phyloP scores from a whole-genome alignment of 2,888 invertebrate genomes.

The Rhagonycha fulva region DNA sequence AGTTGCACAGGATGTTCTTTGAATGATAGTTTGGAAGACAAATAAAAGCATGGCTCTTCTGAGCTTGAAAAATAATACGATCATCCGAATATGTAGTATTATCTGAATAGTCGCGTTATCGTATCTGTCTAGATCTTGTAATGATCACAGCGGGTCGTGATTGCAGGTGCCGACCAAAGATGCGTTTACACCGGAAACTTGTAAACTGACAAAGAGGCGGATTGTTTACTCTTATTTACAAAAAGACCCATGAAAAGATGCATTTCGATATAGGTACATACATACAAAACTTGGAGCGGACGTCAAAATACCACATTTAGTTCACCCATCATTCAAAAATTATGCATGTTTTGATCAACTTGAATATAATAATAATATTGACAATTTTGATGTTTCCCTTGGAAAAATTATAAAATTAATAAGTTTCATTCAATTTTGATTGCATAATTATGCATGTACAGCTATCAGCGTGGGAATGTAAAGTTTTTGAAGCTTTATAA shows the following conservation, averaged over 20 bases:
- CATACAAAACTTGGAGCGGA: background rate
- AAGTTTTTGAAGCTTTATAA: background rate
- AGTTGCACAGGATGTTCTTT: slow-evolving; percentile 32
- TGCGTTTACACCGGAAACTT: slow-evolving; percentile 38
- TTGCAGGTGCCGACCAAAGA: slow-evolving; percentile 30
- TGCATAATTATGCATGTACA: background rate
- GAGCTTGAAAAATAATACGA: slow-evolving; percentile 34
- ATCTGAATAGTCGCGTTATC: slow-evolving; percentile 27
- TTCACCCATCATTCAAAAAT: too few relatives aligned
- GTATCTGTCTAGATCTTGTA: slow-evolving; percentile 33
- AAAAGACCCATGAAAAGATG: background rate
- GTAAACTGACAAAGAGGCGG: slow-evolving; percentile 41
- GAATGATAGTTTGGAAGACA: slow-evolving; percentile 23
- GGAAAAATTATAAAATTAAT: background rate
- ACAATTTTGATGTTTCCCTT: background rate
- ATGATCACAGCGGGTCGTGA: slow-evolving; percentile 19
- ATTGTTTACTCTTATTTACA: slow-evolving; percentile 42
- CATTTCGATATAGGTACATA: background rate
- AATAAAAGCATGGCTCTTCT: slow-evolving; percentile 27
- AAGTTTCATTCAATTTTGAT: background rate
- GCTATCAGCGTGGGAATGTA: background rate
- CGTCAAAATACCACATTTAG: background rate
- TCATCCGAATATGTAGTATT: slow-evolving; percentile 15
- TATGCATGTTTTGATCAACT: too few relatives aligned
- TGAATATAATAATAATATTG: background rate